These are phyloP conservation scores for Vanacampus margaritifer DNA, from an alignment of 2,113 vertebrate genomes.

Conservation along the genomic window DNA sequence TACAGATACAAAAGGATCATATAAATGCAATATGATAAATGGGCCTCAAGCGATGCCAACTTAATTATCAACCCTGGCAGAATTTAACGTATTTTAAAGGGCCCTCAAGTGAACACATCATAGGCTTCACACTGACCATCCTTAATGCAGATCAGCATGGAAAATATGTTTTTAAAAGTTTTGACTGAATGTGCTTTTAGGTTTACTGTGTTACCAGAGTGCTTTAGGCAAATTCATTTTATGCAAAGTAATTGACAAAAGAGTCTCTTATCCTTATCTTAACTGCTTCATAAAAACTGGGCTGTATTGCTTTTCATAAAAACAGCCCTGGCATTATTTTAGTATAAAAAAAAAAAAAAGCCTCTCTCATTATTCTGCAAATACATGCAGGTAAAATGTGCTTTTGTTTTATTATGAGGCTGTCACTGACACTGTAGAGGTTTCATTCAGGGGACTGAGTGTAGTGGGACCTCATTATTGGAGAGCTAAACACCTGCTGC, in stretches of 20 bases:
- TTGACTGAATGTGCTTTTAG: not conserved
- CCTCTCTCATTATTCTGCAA: not conserved
- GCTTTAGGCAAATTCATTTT: not conserved
- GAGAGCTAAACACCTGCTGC: constrained; percentile 57
- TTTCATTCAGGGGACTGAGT: constrained; percentile 40
- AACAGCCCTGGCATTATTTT: not conserved
- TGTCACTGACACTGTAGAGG: constrained; percentile 15
- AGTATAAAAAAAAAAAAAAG: not conserved
- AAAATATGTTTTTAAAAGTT: not conserved
- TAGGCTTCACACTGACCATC: not conserved
- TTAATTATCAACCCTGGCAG: not conserved
- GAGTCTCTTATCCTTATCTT: not conserved
- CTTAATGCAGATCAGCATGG: not conserved
- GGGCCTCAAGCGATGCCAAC: not conserved
- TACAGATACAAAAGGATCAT: not conserved
- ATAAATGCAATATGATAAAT: not conserved
- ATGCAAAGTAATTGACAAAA: not conserved
- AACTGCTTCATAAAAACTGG: not conserved
- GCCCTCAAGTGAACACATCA: not conserved
- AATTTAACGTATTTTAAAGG: not conserved
- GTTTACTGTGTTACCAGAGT: not conserved
- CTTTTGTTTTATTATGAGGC: constrained; percentile 11
- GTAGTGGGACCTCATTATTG: constrained; percentile 66
- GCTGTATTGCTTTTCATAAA: not conserved
- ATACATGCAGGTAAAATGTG: constrained; percentile 3